Evolutionary conservation across 2,113 vertebrate species (phyloP).

Genomic region (Sebastes schlegelii): DNA sequence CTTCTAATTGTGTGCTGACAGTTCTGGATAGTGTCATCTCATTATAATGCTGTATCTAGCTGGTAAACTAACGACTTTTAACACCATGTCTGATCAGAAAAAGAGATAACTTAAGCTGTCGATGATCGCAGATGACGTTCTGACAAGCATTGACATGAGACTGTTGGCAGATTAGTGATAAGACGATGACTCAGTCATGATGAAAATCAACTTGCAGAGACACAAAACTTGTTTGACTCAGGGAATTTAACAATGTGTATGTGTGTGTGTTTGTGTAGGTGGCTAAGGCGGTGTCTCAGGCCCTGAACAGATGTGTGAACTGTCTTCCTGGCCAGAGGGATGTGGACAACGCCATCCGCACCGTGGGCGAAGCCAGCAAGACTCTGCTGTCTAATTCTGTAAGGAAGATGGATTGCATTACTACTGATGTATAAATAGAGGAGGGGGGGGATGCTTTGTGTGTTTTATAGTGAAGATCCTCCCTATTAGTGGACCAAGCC

Average conservation of each 20-base stretch:
- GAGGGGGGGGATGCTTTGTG: not conserved
- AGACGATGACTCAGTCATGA: not conserved
- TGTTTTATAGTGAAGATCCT: not conserved
- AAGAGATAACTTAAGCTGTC: not conserved
- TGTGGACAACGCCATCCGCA: constrained; percentile 94
- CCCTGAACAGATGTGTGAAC: constrained; percentile 94
- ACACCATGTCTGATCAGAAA: not conserved
- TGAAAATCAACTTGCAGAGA: constrained; percentile 1
- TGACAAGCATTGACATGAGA: not conserved
- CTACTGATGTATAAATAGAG: not conserved
- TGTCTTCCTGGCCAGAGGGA: constrained; percentile 96
- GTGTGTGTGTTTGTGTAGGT: constrained; percentile 83
- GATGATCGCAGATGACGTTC: not conserved
- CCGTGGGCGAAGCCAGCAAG: constrained; percentile 96
- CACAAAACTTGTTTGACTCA: not conserved
- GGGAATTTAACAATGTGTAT: constrained; percentile 1
- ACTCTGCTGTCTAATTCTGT: constrained; percentile 90
- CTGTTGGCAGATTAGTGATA: not conserved
- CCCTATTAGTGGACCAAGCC: not conserved
- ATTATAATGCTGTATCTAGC: not conserved
- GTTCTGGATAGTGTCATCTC: no score
- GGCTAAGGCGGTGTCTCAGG: constrained; percentile 96
- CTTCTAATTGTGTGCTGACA: no score
- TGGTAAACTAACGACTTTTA: not conserved
- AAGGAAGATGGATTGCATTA: constrained; percentile 59